phyloP scores from a whole-genome alignment of 2,797 vertebrate genomes.

The Ceyx erithaca region DNA sequence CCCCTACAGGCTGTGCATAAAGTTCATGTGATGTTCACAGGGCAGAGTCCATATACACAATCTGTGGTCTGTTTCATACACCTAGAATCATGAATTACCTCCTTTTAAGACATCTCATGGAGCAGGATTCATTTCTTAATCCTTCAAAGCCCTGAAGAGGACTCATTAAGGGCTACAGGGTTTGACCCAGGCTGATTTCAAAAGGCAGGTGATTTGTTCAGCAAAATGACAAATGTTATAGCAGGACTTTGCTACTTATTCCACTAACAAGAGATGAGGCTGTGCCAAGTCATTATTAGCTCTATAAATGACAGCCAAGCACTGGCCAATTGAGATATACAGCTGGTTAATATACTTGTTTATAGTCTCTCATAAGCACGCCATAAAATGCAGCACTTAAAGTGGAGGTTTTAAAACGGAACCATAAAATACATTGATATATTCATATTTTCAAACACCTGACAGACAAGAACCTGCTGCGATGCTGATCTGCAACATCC shows the following conservation, averaged over 20 bases:
- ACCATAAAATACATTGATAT: background rate
- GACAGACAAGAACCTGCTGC: background rate
- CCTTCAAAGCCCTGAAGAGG: background rate
- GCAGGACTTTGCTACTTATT: background rate
- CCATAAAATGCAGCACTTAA: background rate
- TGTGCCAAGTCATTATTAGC: background rate
- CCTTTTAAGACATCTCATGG: background rate
- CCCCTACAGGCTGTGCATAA: background rate
- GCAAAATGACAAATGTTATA: background rate
- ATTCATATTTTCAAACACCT: background rate
- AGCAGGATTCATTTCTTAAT: background rate
- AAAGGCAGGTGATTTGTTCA: background rate
- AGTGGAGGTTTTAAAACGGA: background rate
- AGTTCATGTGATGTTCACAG: background rate
- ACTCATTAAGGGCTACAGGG: background rate
- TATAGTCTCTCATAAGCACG: background rate
- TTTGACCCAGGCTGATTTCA: background rate
- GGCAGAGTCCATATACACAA: background rate
- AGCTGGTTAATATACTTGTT: constrained; percentile 9
- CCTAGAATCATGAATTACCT: background rate
- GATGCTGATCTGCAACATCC: background rate
- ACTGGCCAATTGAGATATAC: background rate
- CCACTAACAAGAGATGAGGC: background rate
- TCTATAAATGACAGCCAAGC: background rate
- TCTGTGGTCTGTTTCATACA: background rate